Evolutionary conservation across 35 echinoderm and acorn worm genomes (phyloP), one percentile per base, ranked within the genome.

Genomic region (Hemicentrotus pulcherrimus): DNA sequence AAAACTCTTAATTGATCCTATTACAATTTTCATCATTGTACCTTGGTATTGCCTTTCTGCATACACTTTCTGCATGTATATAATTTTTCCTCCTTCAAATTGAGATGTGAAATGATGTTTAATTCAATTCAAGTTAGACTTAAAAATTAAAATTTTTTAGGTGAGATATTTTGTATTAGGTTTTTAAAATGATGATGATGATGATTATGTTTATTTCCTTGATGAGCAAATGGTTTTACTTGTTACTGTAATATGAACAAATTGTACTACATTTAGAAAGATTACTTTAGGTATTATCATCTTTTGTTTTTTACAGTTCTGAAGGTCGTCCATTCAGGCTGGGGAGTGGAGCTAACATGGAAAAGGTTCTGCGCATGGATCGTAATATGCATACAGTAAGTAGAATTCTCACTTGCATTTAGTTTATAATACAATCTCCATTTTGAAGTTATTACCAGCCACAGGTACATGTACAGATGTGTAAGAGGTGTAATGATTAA

Each of bases 331-430:
- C 97, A 89, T 97, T 97, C 87, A 94, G 97, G 46, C 94, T 97
- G 16, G 97, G 97, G 0, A 97, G 97, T 94, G 97, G 97, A 35
- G 95, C 95, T 50, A 97, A 97, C 88, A 97, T 97, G 97, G 97
- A 97, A 94, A 97, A 94, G 85, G 97, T 97, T 31, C 71, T 97
- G 19, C 95, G 95, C 14, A 97, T 97, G 97, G 97, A 97, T 94
- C 94, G 95, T 46, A 96, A 97, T 52, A 95, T 97, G 95, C 96
- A 94, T 47, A 93, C 91, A 85, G 97, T 97, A 94, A 60, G 96
- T 94, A 22, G 22, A 78, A 78, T 78, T 78, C 19, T 28, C 10
- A 58, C 50, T 6, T 6, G 15, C 50, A 58, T 2, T 58, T 58
- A n/a, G 65, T 28, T 11, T 55, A 10, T 10, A 14, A 55, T 11